Evolutionary conservation across 2,888 invertebrate species (phyloP).

Genomic region (Drosophila paranaensis): DNA sequence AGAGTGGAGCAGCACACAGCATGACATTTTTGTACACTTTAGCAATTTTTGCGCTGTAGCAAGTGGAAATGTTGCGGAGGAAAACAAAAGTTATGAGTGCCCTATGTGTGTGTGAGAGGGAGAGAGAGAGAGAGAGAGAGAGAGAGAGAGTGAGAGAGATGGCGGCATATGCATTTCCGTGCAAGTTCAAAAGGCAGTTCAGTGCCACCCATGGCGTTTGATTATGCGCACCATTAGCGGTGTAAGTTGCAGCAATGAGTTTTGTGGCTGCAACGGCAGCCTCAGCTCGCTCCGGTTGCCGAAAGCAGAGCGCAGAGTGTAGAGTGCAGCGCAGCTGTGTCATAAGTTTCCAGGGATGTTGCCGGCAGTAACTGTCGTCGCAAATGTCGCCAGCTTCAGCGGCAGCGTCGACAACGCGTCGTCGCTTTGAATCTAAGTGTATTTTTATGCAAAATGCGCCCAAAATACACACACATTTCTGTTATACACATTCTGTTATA

Average conservation of each 20-base stretch:
- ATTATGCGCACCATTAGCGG: slow-evolving; percentile 82
- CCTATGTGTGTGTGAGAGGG: slow-evolving; percentile 14
- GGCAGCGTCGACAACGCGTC: slow-evolving; percentile 37
- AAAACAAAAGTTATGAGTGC: slow-evolving; percentile 78
- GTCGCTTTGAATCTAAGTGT: slow-evolving; percentile 67
- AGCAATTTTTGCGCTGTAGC: slow-evolving; percentile 47
- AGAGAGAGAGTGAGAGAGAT: background rate
- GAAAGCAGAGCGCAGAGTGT: slow-evolving; percentile 47
- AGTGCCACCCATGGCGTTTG: slow-evolving; percentile 78
- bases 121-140: background rate
- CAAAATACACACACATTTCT: slow-evolving; percentile 32
- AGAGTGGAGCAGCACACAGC: slow-evolving; percentile 57
- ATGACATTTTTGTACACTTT: slow-evolving; percentile 70
- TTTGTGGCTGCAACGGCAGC: slow-evolving; percentile 64
- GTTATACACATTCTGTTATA: slow-evolving; percentile 9
- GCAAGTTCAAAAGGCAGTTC: slow-evolving; percentile 56
- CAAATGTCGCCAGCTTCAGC: slow-evolving; percentile 72
- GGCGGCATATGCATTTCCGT: slow-evolving; percentile 18
- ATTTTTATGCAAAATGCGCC: slow-evolving; percentile 76
- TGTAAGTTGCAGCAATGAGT: slow-evolving; percentile 81
- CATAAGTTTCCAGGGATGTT: slow-evolving; percentile 75
- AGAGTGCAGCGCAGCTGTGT: slow-evolving; percentile 35
- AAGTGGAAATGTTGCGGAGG: slow-evolving; percentile 45
- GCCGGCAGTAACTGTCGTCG: slow-evolving; percentile 79
- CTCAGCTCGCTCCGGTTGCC: slow-evolving; percentile 17